These are phyloP conservation scores for Pantelozetes paolii DNA, from an alignment of 2,888 invertebrate species.

Conservation along the genomic window DNA sequence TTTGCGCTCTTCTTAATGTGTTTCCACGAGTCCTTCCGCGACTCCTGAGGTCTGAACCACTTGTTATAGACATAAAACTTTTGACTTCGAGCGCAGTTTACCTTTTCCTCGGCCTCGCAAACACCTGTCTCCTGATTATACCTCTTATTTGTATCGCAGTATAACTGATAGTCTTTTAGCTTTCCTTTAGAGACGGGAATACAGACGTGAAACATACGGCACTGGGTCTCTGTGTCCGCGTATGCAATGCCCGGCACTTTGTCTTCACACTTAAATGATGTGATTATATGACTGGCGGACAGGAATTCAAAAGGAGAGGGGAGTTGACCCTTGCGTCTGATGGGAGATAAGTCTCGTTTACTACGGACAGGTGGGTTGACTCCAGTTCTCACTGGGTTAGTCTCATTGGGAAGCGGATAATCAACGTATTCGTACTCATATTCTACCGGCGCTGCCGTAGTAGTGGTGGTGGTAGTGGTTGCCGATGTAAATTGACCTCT, in stretches of 20 bases:
- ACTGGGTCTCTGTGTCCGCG: conserved; percentile 45
- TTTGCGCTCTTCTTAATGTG: conserved; percentile 10
- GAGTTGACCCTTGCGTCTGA: conserved; percentile 25
- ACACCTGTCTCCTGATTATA: conserved; percentile 46
- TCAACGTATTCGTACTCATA: conserved; percentile 46
- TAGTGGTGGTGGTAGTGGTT: not conserved
- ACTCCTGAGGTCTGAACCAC: conserved; percentile 36
- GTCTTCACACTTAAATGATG: conserved; percentile 45
- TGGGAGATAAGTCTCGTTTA: not conserved
- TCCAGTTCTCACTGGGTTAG: not conserved
- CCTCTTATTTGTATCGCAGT: conserved; percentile 45
- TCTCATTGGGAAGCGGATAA: conserved; percentile 32
- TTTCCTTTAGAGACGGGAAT: conserved; percentile 46
- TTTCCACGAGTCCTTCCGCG: conserved; percentile 22
- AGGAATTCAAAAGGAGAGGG: conserved; percentile 21
- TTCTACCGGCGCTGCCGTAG: conserved; percentile 29
- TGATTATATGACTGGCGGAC: not conserved
- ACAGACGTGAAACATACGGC: conserved; percentile 47
- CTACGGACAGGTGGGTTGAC: conserved; percentile 1
- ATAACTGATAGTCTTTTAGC: conserved; percentile 46
- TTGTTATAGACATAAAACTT: conserved; percentile 41
- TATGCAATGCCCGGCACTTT: conserved; percentile 47
- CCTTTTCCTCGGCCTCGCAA: conserved; percentile 41
- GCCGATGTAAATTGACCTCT: not conserved
- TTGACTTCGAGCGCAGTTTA: conserved; percentile 39